Evolutionary conservation across 2,113 vertebrate genomes (phyloP).

Genomic region (Oceanodroma tethys): DNA sequence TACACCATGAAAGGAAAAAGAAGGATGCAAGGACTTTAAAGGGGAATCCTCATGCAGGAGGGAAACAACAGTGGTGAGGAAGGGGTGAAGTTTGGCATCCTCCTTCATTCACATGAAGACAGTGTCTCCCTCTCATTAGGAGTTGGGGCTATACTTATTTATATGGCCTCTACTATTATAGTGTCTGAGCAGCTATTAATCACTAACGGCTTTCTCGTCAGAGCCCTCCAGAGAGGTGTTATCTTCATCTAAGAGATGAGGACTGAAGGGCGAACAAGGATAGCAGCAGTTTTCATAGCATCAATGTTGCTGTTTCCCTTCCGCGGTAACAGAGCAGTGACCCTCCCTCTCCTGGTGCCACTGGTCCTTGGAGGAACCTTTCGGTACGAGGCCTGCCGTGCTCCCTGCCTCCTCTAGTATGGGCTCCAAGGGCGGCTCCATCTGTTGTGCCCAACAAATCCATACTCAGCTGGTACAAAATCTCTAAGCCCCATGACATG

Average conservation of each 20-base stretch:
- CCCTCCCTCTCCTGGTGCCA: not conserved
- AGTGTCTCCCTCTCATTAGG: not conserved
- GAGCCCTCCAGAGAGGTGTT: not conserved
- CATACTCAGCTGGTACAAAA: not conserved
- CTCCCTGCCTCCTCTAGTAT: not conserved
- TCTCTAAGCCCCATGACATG: not conserved
- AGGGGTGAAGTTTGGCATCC: not conserved
- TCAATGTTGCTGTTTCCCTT: not conserved
- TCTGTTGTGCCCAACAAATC: not conserved
- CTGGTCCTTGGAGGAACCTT: not conserved
- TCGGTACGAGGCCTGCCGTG: accelerated
- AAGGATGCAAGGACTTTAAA: not conserved
- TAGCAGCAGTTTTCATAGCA: not conserved
- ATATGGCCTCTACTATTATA: not conserved
- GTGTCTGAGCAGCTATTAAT: not conserved
- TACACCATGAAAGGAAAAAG: not conserved
- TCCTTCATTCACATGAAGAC: not conserved
- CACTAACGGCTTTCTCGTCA: not conserved
- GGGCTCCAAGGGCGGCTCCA: not conserved
- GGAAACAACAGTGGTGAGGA: not conserved
- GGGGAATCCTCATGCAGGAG: not conserved
- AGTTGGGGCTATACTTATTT: not conserved
- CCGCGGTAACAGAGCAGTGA: accelerated
- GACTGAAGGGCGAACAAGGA: accelerated
- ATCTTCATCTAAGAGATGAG: not conserved